A percentile compares a stretch with the other conserved stretches of the same genome.
Evolutionary conservation across 2,888 invertebrate species (phyloP).

Genomic region (Cheilosia pagana): DNA sequence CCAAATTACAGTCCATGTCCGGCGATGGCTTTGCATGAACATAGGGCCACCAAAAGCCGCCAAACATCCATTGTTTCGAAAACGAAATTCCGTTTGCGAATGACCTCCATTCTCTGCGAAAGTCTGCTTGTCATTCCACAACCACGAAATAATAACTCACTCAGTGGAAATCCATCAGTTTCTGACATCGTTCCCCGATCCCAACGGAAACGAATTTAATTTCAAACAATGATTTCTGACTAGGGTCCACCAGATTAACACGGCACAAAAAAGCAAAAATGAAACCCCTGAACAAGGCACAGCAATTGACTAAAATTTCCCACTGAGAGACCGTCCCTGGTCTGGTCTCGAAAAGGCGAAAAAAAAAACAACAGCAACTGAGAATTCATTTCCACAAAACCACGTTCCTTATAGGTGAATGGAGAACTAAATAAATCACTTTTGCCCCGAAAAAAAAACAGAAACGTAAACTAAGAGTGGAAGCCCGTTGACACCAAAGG

Average conservation of each 20-base stretch:
- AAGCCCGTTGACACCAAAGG: constrained; percentile 69
- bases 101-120: constrained; percentile 18
- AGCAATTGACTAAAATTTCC: constrained; percentile 60
- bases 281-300: constrained; percentile 26
- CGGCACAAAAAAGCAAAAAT: constrained; percentile 14
- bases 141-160: constrained; percentile 54
- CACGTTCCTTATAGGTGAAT: constrained; percentile 49
- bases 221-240: constrained; percentile 61
- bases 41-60: neutral
- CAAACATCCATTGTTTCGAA: neutral
- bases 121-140: constrained; percentile 35
- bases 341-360: constrained; percentile 27
- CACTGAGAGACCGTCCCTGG: constrained; percentile 10
- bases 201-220: constrained; percentile 50
- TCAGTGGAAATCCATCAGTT: constrained; percentile 54
- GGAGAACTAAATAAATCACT: constrained; percentile 68
- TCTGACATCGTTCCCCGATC: constrained; percentile 31
- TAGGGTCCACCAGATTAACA: constrained; percentile 36
- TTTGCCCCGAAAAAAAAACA: constrained; percentile 30
- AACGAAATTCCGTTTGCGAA: neutral
- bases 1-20: no score
- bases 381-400: constrained; percentile 33
- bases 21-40: no score
- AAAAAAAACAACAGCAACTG: neutral
- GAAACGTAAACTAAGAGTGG: neutral